Base-by-base conservation (phyloP, 2,113 vertebrate genomes). In the Thinocorus orbignyianus region DNA sequence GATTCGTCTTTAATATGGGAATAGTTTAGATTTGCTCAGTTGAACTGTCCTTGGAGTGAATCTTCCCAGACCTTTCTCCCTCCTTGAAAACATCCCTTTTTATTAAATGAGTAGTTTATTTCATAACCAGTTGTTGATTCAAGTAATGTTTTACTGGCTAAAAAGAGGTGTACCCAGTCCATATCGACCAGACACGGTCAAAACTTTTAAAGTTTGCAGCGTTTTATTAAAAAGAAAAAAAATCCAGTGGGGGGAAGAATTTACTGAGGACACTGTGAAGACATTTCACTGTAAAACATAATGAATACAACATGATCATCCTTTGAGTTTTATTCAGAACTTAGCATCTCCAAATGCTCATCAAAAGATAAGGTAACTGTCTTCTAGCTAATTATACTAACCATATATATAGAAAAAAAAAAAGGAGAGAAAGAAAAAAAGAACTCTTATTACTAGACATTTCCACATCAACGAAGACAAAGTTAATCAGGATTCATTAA, bases 401-500 rank as follows among this genome's bases (percentile, higher is more conserved):
- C 33, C 17, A 22, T 17, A 52, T 26, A 31, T 1, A 61, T 5
- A 71, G 8, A 3, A 10, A 49, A 42, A 44, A 37, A 54, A 54
- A 49, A 26, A 14, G 13, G 19, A 22, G 60, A 61, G 13, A 15
- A 37, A 37, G 8, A 19, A 31, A 30, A n/a, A 30, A 64, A 68
- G 7, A 55, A 60, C n/a, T 7, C 22, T 7, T 11, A 42, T 77
- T 91, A 62, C 62, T 44, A 88, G 33, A 46, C 13, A 41, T 83
- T 85, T 96, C n/a, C 54, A 92, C 88, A 86, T 49, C 72, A 71
- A 13, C 2, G 11, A 93, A 64, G 79, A 84, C 35, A 74, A 86
- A 86, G 35, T 92, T 93, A 92, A 92, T 91, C 83, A 81, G 35
- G 37, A 81, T 91, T 93, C 52, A 91, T 91, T 96, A 94, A 79